Base-by-base conservation (phyloP, 2,797 vertebrate genomes). In the Pogoniulus pusillus region DNA sequence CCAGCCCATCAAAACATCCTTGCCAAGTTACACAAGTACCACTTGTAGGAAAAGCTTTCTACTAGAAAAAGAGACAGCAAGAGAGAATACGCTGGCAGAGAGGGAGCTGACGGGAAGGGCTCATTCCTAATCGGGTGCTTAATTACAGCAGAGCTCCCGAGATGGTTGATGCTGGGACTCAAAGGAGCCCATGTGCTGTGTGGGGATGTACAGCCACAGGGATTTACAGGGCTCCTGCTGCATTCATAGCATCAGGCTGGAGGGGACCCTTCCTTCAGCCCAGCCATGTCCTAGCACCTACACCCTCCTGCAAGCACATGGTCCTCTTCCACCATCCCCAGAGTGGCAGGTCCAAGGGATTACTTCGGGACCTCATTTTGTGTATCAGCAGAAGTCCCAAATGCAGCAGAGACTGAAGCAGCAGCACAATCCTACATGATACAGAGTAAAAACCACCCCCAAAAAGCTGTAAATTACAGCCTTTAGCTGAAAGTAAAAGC, bases 21-120 rank as follows among this genome's bases (percentile, higher is more conserved):
- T 90, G 79, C 89, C 91, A 94, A 92, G 76, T 92, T 94, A 96
- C 91, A 87, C 69, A 81, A 92, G 77, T 74, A 85, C 91, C 90
- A 94, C 91, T 84, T 82, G 49, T 90, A 90, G 68, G 82, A 87
- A 83, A 93, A 95, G 95, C 92, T 89, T 94, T 92, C 91, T 64
- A 53, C 89, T 41, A 66, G 77, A 76, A 81, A 91, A 85, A 91
- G 85, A 78, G 90, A 76, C 64, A 30, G 88, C 71, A n/a, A 76
- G 91, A 93, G 74, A 95, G 92, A 89, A 76, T 64, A 60, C 23
- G 83, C 90, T 60, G 85, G 83, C 24, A 7, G 83, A 41, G 83
- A 74, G 62, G 75, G 81, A 94, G 88, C 81, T 39, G 83, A 57
- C 2, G 41, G 80, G 85, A 75, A 91, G 84, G 86, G 78, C 75